Evolutionary conservation across 1,140 invertebrate genomes (phyloP).

Genomic region (Saccostrea glomerata): DNA sequence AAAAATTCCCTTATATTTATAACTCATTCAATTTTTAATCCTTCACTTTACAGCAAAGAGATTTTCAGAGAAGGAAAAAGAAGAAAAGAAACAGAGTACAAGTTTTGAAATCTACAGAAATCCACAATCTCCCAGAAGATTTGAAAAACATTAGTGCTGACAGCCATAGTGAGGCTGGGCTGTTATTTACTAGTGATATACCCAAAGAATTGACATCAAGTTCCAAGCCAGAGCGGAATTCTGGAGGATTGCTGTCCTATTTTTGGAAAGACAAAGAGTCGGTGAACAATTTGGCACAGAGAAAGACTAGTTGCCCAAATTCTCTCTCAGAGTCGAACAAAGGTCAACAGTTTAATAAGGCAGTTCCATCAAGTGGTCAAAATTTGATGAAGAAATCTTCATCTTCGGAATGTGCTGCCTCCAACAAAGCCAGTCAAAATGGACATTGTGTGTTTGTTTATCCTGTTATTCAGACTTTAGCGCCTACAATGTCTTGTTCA

Average conservation of each 20-base stretch:
- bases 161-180: not conserved
- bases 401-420: not conserved
- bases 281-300: not conserved
- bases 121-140: slow-evolving; percentile 4
- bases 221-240: not conserved
- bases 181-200: slow-evolving; percentile 21
- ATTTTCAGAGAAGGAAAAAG: slow-evolving; percentile 51
- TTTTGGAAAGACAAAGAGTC: slow-evolving; percentile 21
- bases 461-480: not conserved
- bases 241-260: not conserved
- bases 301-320: not conserved
- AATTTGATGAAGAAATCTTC: not conserved
- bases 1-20: not conserved
- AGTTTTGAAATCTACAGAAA: slow-evolving; percentile 2
- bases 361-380: not conserved
- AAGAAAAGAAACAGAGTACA: slow-evolving; percentile 31
- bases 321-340: not conserved
- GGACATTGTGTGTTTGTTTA: slow-evolving; percentile 11
- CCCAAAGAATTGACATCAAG: not conserved
- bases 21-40: not conserved
- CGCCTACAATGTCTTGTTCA: not conserved
- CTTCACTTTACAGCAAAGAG: slow-evolving; percentile 47
- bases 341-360: not conserved
- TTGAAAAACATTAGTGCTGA: not conserved
- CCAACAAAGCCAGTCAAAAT: not conserved